A percentile compares a stretch with the other conserved stretches of the same genome.
phyloP scores from a whole-genome alignment of 2,113 vertebrate species.

The Lophotis ruficrista region DNA sequence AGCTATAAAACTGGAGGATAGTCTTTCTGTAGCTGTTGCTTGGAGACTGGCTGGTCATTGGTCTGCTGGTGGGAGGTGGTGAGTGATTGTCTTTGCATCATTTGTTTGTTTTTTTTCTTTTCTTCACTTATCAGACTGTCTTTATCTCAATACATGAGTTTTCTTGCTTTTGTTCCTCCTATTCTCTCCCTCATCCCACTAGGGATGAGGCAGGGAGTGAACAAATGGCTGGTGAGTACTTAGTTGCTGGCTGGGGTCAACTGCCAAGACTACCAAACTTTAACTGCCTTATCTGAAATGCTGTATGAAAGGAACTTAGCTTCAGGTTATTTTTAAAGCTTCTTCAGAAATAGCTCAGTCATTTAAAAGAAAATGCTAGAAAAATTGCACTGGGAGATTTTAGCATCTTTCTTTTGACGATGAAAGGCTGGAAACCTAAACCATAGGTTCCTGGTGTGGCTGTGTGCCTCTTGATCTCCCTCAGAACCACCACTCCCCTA shows the following conservation, averaged over 20 bases:
- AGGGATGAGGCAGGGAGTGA: not conserved
- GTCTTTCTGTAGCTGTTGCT: not conserved
- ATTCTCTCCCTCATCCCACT: not conserved
- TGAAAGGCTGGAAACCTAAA: not conserved
- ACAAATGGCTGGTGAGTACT: not conserved
- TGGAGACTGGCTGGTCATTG: not conserved
- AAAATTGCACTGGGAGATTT: not conserved
- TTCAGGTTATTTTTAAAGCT: not conserved
- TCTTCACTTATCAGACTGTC: not conserved
- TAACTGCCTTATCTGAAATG: not conserved
- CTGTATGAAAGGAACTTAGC: not conserved
- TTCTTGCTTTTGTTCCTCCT: not conserved
- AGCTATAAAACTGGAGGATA: not conserved
- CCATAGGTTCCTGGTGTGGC: not conserved
- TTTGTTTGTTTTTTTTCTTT: not conserved
- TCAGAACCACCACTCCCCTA: fast-evolving
- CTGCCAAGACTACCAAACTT: not conserved
- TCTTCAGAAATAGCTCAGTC: not conserved
- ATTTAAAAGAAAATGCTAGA: not conserved
- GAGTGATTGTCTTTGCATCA: not conserved
- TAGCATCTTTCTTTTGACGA: not conserved
- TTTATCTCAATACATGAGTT: not conserved
- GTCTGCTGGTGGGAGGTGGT: not conserved
- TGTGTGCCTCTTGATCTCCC: not conserved
- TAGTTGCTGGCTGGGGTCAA: not conserved